Evolutionary conservation across 2,113 vertebrate genomes (phyloP).

Genomic region (Tenrec ecaudatus): DNA sequence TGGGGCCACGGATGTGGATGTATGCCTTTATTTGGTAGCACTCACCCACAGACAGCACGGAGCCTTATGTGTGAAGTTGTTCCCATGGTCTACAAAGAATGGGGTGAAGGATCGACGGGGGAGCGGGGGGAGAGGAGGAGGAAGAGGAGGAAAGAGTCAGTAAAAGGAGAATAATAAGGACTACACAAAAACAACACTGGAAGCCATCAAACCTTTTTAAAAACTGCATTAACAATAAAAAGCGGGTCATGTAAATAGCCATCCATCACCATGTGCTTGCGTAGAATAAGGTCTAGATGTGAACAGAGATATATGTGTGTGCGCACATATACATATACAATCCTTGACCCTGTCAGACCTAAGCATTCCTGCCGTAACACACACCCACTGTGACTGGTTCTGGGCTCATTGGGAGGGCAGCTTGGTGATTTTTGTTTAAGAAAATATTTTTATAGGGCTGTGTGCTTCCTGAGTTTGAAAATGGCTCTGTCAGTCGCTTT

Average conservation of each 20-base stretch:
- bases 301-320: background rate
- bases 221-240: no score
- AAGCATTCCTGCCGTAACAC: accelerated
- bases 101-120: background rate
- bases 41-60: accelerated
- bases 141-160: background rate
- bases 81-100: background rate
- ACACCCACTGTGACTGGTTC: background rate
- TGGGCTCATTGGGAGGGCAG: background rate
- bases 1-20: background rate
- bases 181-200: background rate
- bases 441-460: background rate
- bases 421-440: background rate
- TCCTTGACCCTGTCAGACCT: background rate
- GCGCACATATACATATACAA: background rate
- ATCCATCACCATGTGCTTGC: background rate
- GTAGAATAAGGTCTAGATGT: background rate
- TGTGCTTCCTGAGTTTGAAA: background rate
- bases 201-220: background rate
- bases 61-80: background rate
- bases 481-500: background rate
- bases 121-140: background rate
- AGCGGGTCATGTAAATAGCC: background rate
- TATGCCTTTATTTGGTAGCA: background rate
- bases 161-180: background rate